Percentiles rank a stretch among this genome's conserved stretches.
Evolutionary conservation across 2,797 vertebrate genomes (phyloP).

Genomic region (Xiphorhynchus erythropygius): DNA sequence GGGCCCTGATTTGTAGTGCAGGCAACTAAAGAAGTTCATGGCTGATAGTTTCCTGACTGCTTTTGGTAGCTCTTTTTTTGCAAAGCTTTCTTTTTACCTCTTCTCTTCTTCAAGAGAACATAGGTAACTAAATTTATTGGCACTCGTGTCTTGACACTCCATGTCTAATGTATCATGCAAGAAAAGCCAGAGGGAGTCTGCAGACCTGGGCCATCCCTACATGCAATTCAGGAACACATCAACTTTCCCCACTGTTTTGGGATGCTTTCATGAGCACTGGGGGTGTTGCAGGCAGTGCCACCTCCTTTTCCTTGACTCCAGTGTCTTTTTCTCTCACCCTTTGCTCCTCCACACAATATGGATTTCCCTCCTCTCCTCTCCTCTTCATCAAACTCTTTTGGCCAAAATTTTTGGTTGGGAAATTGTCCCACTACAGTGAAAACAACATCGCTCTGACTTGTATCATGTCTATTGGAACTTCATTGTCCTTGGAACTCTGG

Average conservation of each 20-base stretch:
- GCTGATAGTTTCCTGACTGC: not conserved
- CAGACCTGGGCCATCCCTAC: not conserved
- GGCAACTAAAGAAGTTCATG: not conserved
- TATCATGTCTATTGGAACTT: not conserved
- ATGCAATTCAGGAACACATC: not conserved
- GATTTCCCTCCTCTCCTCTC: not conserved
- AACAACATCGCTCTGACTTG: not conserved
- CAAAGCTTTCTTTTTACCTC: not conserved
- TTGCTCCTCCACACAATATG: not conserved
- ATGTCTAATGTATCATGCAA: not conserved
- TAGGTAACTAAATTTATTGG: not conserved
- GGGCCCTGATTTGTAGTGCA: not conserved
- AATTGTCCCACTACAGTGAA: not conserved
- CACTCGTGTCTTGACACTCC: not conserved
- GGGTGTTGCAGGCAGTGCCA: too few relatives aligned
- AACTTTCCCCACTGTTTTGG: not conserved
- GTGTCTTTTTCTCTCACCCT: not conserved
- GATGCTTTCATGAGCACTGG: not conserved
- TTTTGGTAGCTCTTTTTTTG: not conserved
- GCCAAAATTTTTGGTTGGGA: not conserved
- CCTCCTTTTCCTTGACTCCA: not conserved
- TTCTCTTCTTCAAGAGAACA: not conserved
- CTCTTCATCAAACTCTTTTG: not conserved
- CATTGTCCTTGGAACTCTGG: not conserved
- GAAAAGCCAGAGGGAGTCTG: not conserved